phyloP scores from a whole-genome alignment of 2,113 vertebrate genomes.

The sheep (Ovis aries) region DNA sequence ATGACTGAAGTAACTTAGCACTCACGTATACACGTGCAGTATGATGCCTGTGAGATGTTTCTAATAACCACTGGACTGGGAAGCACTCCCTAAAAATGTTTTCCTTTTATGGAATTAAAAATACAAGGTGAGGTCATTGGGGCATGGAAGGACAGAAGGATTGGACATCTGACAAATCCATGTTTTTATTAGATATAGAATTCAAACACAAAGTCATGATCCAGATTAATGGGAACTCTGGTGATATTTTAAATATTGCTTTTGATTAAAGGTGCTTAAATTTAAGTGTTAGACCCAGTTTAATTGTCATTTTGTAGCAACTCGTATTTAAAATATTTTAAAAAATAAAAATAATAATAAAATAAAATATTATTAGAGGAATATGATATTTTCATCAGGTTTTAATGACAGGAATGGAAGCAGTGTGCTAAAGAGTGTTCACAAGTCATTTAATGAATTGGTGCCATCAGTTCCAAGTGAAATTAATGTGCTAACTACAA shows the following conservation, averaged over 20 bases:
- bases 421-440: neutral
- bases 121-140: neutral
- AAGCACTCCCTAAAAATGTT: neutral
- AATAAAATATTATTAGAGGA: neutral
- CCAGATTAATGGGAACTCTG: neutral
- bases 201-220: neutral
- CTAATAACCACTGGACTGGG: neutral
- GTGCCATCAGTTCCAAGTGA: neutral
- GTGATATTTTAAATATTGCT: neutral
- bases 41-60: neutral
- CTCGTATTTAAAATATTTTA: neutral
- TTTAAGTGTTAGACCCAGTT: neutral
- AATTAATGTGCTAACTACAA: neutral
- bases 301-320: slow-evolving; percentile 5
- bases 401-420: slow-evolving; percentile 18
- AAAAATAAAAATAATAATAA: too few species aligned
- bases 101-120: neutral
- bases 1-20: neutral
- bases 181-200: neutral
- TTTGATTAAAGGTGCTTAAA: neutral
- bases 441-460: neutral
- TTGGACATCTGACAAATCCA: neutral
- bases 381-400: neutral
- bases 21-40: neutral
- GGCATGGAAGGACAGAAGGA: neutral